Conservation (phyloP, 2,888 invertebrate genomes). For the Megaustenia siamemsis region DNA sequence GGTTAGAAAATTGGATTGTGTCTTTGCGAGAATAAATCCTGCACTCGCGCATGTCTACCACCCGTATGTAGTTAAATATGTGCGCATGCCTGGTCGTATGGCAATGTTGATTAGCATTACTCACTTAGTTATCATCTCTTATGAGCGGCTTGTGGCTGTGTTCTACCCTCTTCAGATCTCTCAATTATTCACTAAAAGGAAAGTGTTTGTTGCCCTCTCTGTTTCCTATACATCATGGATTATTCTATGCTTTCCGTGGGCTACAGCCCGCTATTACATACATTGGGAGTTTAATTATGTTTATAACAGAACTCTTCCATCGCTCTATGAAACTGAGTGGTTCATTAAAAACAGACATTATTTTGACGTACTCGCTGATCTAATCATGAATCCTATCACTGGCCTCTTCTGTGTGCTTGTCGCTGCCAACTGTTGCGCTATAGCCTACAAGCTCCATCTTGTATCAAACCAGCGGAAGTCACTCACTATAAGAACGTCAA, state of each 20-base stretch:
- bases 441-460: background rate
- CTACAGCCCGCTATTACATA: background rate
- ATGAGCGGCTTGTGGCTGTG: constrained; percentile 10
- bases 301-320: background rate
- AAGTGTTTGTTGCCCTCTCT: background rate
- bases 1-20: background rate
- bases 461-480: background rate
- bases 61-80: background rate
- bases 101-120: background rate
- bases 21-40: background rate
- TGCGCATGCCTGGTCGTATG: background rate
- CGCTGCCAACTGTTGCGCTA: background rate
- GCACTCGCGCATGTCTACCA: background rate
- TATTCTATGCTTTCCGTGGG: background rate
- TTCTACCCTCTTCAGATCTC: constrained; percentile 1
- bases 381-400: background rate
- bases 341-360: background rate
- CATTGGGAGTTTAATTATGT: background rate
- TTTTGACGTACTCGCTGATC: background rate
- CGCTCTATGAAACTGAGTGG: background rate
- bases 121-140: background rate
- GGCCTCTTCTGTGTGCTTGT: background rate
- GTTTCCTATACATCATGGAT: background rate
- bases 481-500: background rate
- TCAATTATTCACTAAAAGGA: background rate